Evolutionary conservation across 2,888 invertebrate genomes (phyloP).

Genomic region (Unio delphinus): DNA sequence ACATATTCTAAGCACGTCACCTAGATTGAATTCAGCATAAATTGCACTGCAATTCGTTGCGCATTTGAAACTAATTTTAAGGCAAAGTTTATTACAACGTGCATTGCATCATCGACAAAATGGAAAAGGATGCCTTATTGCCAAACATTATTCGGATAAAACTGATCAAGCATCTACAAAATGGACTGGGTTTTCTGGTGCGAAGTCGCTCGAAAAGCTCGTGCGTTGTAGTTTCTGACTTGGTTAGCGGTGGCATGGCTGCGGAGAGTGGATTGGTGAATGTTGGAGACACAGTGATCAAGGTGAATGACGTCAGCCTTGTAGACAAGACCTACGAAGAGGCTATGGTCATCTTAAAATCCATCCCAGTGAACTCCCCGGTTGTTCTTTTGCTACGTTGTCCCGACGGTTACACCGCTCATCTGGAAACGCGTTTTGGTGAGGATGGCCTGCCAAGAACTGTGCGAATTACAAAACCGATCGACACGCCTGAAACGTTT

Average conservation of each 20-base stretch:
- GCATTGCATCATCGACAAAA: not conserved
- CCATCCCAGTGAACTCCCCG: slow-evolving; percentile 50
- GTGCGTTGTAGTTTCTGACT: slow-evolving; percentile 59
- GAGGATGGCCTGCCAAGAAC: slow-evolving; percentile 62
- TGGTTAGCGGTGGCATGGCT: slow-evolving; percentile 63
- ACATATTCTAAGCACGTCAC: no score
- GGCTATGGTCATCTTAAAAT: slow-evolving; percentile 53
- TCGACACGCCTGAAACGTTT: slow-evolving; percentile 46
- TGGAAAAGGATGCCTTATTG: not conserved
- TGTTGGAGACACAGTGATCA: slow-evolving; percentile 65
- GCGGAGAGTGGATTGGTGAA: slow-evolving; percentile 64
- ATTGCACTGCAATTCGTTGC: no score
- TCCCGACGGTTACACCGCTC: slow-evolving; percentile 62
- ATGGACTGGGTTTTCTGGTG: slow-evolving; percentile 65
- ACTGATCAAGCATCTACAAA: slow-evolving; percentile 54
- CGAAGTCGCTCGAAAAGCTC: slow-evolving; percentile 56
- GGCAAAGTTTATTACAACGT: no score
- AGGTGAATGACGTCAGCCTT: slow-evolving; percentile 64
- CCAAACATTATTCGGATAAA: slow-evolving; percentile 62
- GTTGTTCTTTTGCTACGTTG: slow-evolving; percentile 62
- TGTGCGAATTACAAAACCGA: slow-evolving; percentile 59
- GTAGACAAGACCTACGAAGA: slow-evolving; percentile 61
- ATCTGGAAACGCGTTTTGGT: slow-evolving; percentile 63
- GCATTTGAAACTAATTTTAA: no score
- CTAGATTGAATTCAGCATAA: no score